Evolutionary conservation across 2,797 vertebrate genomes (phyloP).

Genomic region (Bradypodion ventrale): DNA sequence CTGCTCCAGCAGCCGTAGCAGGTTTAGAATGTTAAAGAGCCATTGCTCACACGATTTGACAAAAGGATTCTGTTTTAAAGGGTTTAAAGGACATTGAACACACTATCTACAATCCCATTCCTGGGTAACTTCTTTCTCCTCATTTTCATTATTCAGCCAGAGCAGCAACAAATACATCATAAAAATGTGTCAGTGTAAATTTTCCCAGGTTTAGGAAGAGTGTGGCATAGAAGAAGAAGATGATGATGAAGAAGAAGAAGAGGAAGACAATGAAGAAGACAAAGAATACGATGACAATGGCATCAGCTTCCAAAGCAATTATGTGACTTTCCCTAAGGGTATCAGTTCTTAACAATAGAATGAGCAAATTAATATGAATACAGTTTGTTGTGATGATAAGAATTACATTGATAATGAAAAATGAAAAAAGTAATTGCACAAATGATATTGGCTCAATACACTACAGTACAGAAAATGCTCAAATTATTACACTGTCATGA

Average conservation of each 20-base stretch:
- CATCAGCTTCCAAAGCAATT: neutral
- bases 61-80: conserved; percentile 72
- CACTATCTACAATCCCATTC: conserved; percentile 48
- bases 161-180: conserved; percentile 54
- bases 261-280: too few relatives aligned
- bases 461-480: neutral
- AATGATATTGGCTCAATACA: neutral
- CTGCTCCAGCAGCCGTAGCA: conserved; percentile 70
- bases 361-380: conserved; percentile 25
- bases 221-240: neutral
- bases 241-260: too few relatives aligned
- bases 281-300: fast-evolving
- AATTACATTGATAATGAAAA: neutral
- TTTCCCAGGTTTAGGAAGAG: conserved; percentile 33
- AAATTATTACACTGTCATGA: neutral
- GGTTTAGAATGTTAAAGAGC: conserved; percentile 77
- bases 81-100: conserved; percentile 61
- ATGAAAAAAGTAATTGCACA: neutral
- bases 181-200: conserved; percentile 66
- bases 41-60: conserved; percentile 69
- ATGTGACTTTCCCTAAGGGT: neutral
- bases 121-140: conserved; percentile 27
- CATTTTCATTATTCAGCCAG: conserved; percentile 35
- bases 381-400: neutral
- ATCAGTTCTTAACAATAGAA: neutral